Evolutionary conservation across 2,113 vertebrate species (phyloP), one percentile per base, ranked within the genome.

Genomic region (Tapirus terrestris): DNA sequence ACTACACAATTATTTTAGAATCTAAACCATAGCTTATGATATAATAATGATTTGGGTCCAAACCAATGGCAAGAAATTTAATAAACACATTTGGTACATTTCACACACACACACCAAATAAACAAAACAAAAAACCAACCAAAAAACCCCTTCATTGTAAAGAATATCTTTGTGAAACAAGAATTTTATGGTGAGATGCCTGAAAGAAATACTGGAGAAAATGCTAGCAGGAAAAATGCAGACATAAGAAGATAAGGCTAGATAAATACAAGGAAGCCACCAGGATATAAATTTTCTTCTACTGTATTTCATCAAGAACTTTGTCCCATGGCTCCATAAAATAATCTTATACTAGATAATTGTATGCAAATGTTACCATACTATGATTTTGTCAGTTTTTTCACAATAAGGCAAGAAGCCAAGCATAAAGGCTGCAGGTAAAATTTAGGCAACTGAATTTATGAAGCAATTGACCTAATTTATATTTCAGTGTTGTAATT

Each of bases 41-140:
- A 86, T 43, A 56, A 77, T 6, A 93, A 82, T 6, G 13, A 23
- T 94, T 91, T 81, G 25, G 56, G 17, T 97, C 79, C 94, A 63
- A 93, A 82, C 25, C 39, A 91, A 89, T 89, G 53, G n/a, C 39
- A 93, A 94, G 36, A 90, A 93, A 95, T 17, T 70, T 58, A 90
- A 77, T 77, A 97, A 94, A 76, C 17, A 79, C 2, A 48, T 92
- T 53, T 91, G 33, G 51, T 39, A 93, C 8, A 76, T 63, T 89
- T 60, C 51, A 31, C 13, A n/a, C 20, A 36, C 0, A 10, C 2
- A 10, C 1, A 13, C 51, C 36, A 36, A 53, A 5, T n/a, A 45
- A 60, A 77, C 6, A 90, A 86, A 73, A 63, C 8, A 76, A 43
- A 8, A 53, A 45, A 53, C 23, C 18, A 84, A 63, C 14, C 39